Percentiles rank a stretch among this genome's conserved stretches.
phyloP scores from a whole-genome alignment of 2,888 invertebrate genomes.

The Philereme vetulata region DNA sequence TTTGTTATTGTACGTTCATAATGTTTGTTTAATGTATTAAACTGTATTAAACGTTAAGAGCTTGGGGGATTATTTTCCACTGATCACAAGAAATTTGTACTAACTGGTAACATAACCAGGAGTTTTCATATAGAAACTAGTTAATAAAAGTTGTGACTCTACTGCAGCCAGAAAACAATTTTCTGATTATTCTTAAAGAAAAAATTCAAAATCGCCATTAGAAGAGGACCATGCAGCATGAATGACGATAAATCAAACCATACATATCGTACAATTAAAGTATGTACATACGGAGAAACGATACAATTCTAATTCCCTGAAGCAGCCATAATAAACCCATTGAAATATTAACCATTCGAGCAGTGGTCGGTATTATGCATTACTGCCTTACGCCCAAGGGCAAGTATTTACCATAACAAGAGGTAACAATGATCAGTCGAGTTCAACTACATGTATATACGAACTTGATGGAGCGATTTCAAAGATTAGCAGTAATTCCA shows the following conservation, averaged over 20 bases:
- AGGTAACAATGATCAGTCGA: conserved; percentile 43
- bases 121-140: too few relatives aligned
- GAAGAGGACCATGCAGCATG: too few relatives aligned
- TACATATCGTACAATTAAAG: neutral
- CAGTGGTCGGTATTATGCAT: conserved; percentile 26
- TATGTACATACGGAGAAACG: conserved; percentile 2
- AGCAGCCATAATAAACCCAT: conserved; percentile 39
- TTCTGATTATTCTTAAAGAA: too few relatives aligned
- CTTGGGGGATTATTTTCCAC: conserved; percentile 1
- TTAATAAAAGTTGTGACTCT: too few relatives aligned
- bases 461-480: neutral
- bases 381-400: conserved; percentile 51
- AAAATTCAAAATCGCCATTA: too few relatives aligned
- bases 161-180: too few relatives aligned
- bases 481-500: too few relatives aligned
- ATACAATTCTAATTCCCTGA: conserved; percentile 19
- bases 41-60: conserved; percentile 8
- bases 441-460: neutral
- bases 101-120: too few relatives aligned
- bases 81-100: too few relatives aligned
- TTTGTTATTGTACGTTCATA: conserved; percentile 27
- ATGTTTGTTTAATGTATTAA: conserved; percentile 23
- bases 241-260: too few relatives aligned
- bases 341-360: conserved; percentile 51
- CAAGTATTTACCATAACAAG: conserved; percentile 77